phyloP scores from a whole-genome alignment of 2,888 invertebrate genomes.

The Zygaena filipendulae region DNA sequence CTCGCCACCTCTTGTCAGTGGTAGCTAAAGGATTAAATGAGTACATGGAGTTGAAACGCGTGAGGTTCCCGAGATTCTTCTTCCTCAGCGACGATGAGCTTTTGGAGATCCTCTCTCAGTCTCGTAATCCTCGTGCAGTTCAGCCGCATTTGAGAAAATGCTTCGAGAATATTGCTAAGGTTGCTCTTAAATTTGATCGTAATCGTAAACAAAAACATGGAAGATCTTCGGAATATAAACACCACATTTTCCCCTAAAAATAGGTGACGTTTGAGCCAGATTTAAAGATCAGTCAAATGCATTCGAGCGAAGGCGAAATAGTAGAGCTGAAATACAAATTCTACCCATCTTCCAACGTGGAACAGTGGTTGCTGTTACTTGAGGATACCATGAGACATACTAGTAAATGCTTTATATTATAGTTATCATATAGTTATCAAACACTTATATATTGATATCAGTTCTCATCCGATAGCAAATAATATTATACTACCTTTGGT shows the following conservation, averaged over 20 bases:
- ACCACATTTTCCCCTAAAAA: no score
- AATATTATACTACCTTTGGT: neutral
- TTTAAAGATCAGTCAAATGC: constrained; percentile 77
- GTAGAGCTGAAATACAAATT: constrained; percentile 74
- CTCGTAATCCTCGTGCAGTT: constrained; percentile 79
- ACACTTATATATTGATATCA: neutral
- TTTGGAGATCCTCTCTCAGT: constrained; percentile 82
- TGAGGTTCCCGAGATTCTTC: constrained; percentile 79
- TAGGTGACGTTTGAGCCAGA: constrained; percentile 77
- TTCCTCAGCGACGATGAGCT: constrained; percentile 88
- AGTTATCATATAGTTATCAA: neutral
- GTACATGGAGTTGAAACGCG: constrained; percentile 81
- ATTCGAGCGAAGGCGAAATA: constrained; percentile 80
- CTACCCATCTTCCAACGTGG: constrained; percentile 78
- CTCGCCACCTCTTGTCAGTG: constrained; percentile 74
- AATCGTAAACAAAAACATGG: no score
- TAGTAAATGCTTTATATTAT: constrained; percentile 29
- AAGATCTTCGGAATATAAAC: no score
- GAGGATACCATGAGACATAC: constrained; percentile 78
- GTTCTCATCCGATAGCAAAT: neutral
- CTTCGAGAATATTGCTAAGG: constrained; percentile 81
- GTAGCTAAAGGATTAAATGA: constrained; percentile 81
- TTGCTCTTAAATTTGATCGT: no score
- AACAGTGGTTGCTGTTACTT: constrained; percentile 77
- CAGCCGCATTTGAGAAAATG: constrained; percentile 87